Conservation (phyloP, 2,888 invertebrate species). For the Drosophila mimica region DNA sequence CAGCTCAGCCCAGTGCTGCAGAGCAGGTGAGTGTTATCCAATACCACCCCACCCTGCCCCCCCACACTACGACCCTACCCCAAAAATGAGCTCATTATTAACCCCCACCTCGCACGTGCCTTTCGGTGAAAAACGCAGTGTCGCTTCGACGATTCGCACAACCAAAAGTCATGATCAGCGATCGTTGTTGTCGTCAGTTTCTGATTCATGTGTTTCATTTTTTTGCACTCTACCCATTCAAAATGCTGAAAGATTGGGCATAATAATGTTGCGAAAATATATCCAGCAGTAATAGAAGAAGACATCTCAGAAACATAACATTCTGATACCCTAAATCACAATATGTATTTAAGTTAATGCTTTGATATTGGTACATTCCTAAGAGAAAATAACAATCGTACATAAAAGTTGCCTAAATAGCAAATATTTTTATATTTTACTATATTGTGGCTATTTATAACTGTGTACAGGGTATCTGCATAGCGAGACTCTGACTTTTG, state of each 20-base stretch:
- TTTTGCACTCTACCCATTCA: not conserved
- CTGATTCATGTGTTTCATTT: slow-evolving; percentile 63
- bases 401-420: not conserved
- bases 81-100: slow-evolving; percentile 65
- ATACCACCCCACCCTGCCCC: not conserved
- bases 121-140: slow-evolving; percentile 61
- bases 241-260: not conserved
- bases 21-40: slow-evolving; percentile 76
- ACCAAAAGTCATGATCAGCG: slow-evolving; percentile 73
- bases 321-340: not conserved
- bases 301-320: not conserved
- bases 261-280: not conserved
- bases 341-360: not conserved
- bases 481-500: not conserved
- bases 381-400: not conserved
- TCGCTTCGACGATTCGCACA: slow-evolving; percentile 65
- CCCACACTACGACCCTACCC: not conserved
- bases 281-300: not conserved
- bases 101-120: slow-evolving; percentile 67
- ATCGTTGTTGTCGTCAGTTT: slow-evolving; percentile 41
- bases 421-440: not conserved
- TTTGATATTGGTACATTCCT: not conserved
- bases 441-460: not conserved
- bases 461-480: not conserved
- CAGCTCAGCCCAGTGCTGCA: slow-evolving; percentile 81